phyloP scores from a whole-genome alignment of 2,888 invertebrate species.

The Sinopyrophorus schimmeli region DNA sequence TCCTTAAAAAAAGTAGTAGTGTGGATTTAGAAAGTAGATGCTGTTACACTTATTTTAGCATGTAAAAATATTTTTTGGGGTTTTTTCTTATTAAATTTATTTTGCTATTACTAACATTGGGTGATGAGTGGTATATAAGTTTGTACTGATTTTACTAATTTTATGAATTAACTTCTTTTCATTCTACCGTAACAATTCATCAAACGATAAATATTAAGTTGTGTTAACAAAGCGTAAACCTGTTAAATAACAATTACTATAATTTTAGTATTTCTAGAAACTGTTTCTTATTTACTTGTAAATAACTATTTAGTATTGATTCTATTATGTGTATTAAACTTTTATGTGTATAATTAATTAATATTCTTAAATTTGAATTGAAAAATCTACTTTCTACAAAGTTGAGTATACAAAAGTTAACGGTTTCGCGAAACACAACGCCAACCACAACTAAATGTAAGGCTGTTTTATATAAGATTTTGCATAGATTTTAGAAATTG shows the following conservation, averaged over 20 bases:
- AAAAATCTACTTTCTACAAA: constrained; percentile 43
- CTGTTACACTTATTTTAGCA: constrained; percentile 19
- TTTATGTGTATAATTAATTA: constrained; percentile 4
- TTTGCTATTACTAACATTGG: too few species aligned
- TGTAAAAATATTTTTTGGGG: constrained; percentile 2
- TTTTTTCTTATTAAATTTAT: constrained; percentile 7
- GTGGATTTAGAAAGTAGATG: constrained; percentile 33
- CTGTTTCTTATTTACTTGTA: constrained; percentile 8
- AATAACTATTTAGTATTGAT: too few species aligned
- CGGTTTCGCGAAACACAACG: constrained; percentile 26
- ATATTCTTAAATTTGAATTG: constrained; percentile 8
- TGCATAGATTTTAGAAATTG: too few species aligned
- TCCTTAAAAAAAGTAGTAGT: constrained; percentile 31
- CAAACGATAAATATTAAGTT: constrained; percentile 4
- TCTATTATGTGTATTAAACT: constrained; percentile 5
- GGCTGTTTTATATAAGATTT: too few species aligned
- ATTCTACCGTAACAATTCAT: too few species aligned
- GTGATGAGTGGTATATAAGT: too few species aligned
- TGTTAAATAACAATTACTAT: too few species aligned
- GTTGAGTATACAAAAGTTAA: constrained; percentile 20
- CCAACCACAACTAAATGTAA: constrained; percentile 36
- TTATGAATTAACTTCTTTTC: too few species aligned
- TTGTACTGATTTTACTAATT: constrained; percentile 3
- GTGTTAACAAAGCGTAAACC: constrained; percentile 21
- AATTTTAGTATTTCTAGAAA: too few species aligned